Evolutionary conservation across 2,797 vertebrate genomes (phyloP).

Genomic region (Sebastes baramenuke): DNA sequence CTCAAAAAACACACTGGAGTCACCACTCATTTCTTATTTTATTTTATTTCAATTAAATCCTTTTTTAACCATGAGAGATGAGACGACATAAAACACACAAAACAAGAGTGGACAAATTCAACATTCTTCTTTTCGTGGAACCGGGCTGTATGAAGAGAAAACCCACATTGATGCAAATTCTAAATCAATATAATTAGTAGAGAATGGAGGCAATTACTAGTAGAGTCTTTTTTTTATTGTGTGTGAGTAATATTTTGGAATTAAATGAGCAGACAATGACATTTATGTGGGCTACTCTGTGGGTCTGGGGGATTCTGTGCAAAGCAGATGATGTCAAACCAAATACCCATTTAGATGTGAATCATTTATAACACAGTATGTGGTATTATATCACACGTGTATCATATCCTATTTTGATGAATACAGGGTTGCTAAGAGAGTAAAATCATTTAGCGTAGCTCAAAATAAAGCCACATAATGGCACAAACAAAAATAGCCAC

Average conservation of each 20-base stretch:
- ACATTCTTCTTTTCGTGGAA: no score
- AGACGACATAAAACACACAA: background rate
- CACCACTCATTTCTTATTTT: background rate
- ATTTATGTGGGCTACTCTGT: slow-evolving; percentile 20
- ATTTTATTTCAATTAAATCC: background rate
- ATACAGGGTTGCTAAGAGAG: background rate
- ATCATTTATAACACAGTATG: background rate
- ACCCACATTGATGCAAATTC: background rate
- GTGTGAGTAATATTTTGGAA: slow-evolving; percentile 1
- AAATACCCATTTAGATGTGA: background rate
- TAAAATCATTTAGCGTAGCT: background rate
- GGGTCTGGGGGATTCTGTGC: background rate
- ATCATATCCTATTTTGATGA: background rate
- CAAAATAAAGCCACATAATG: background rate
- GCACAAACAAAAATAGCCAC: slow-evolving; percentile 38
- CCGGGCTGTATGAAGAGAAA: background rate
- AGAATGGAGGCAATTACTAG: background rate
- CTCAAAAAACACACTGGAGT: background rate
- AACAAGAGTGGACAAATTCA: background rate
- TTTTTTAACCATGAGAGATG: background rate
- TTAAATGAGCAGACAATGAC: slow-evolving; percentile 18
- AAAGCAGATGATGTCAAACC: slow-evolving; percentile 7
- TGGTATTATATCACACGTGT: background rate
- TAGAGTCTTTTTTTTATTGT: background rate
- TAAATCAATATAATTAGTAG: background rate